Conservation (phyloP, 2,888 invertebrate genomes). For the Hirudinaria manillensis region DNA sequence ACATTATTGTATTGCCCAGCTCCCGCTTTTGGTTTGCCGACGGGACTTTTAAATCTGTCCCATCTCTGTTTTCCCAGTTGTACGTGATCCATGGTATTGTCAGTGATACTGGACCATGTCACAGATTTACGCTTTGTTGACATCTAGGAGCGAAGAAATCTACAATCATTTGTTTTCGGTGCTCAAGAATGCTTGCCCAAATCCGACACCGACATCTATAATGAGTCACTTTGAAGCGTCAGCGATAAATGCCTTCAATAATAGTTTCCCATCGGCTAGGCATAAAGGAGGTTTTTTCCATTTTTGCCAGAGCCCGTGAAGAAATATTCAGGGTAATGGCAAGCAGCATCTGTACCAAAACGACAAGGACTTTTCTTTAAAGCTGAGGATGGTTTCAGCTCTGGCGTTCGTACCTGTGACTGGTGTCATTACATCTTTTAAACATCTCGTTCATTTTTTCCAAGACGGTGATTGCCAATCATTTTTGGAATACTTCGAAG, state of each 20-base stretch:
- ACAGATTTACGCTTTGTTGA: neutral
- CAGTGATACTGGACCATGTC: neutral
- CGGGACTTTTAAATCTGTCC: constrained; percentile 6
- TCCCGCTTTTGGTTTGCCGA: too few species aligned
- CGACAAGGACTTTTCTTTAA: neutral
- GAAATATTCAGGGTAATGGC: constrained; percentile 9
- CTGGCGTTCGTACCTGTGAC: neutral
- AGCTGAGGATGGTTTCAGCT: neutral
- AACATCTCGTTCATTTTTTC: neutral
- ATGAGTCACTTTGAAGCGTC: neutral
- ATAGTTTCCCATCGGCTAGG: neutral
- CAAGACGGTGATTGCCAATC: neutral
- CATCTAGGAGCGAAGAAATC: constrained; percentile 2
- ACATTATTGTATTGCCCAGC: neutral
- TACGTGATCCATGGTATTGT: neutral
- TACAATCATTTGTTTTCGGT: neutral
- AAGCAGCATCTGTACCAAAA: neutral
- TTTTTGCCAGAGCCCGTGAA: constrained; percentile 5
- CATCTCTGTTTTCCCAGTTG: neutral
- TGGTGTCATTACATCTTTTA: neutral
- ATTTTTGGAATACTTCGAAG: neutral
- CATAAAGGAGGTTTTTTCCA: constrained; percentile 14
- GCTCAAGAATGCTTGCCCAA: neutral
- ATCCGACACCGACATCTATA: neutral
- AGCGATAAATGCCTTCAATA: constrained; percentile 11